Evolutionary conservation across 64 coral and sea anemone species (phyloP), one percentile per base, ranked within the genome.

Genomic region (Anthopleura sola): DNA sequence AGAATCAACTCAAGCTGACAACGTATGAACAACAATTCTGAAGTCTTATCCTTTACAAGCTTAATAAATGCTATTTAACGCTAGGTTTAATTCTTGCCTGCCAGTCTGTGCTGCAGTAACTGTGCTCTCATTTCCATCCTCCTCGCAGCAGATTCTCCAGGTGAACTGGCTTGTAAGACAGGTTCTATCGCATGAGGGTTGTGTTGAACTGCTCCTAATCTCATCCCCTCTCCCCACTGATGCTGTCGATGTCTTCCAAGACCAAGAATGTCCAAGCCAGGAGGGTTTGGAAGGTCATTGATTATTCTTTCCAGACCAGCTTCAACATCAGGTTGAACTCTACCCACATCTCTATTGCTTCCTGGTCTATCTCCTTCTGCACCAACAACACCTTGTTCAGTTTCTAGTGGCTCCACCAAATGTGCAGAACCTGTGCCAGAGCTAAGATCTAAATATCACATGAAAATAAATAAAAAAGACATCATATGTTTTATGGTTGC

Each of bases 171-270:
- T 37, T 84, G 78, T 33, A 92, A 81, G 3, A 90, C 84, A 19
- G 90, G 87, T 31, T 92, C 90, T 75, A 86, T 84, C 37, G 84
- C 78, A 84, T 96, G 94, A 18, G 94, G 94, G 81, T 96, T 96
- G 68, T 92, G 64, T 21, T 83, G 14, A 2, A 87, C 89, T 20
- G 55, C 78, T 69, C 94, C 94, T n/a, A 96, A 64, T 69, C 80
- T 82, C 3, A 92, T 82, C 14, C 94, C 94, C 37, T 82, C 90
- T 6, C 94, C 94, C 90, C 90, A 15, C 49, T 90, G 94, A 21
- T 81, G 87, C 24, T 6, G 60, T 37, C 20, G 76, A 13, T 48
- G 57, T 31, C 86, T 33, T 33, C 13, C 34, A 37, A 83, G 3
- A 68, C 74, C 71, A 57, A 32, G 81, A 71, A 64, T 66, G 5